These are phyloP conservation scores for Caenorhabditis auriculariae DNA, from an alignment of 2,888 invertebrate species.

Conservation along the genomic window DNA sequence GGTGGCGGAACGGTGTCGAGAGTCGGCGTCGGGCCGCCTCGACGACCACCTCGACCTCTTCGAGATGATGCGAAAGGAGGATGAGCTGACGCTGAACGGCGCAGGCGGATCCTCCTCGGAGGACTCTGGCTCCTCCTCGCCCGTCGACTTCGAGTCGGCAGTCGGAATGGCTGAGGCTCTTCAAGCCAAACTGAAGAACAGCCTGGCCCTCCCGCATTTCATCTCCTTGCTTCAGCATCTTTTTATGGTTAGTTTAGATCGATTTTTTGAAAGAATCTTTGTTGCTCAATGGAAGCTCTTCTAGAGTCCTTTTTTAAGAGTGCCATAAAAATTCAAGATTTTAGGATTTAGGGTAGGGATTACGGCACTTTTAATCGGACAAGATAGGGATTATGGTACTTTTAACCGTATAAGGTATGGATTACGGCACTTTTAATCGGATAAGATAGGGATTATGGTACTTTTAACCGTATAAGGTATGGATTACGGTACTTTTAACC, in stretches of 20 bases:
- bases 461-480: too few relatives aligned
- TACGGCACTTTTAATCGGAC: too few relatives aligned
- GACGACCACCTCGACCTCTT: slow-evolving; percentile 88
- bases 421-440: too few relatives aligned
- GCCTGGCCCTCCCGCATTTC: slow-evolving; percentile 88
- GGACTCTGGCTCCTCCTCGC: slow-evolving; percentile 49
- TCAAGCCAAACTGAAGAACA: slow-evolving; percentile 73
- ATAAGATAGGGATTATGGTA: too few relatives aligned
- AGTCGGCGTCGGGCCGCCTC: slow-evolving; percentile 45
- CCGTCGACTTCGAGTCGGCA: slow-evolving; percentile 72
- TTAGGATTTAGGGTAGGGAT: too few relatives aligned
- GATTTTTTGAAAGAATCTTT: too few relatives aligned
- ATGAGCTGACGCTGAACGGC: slow-evolving; percentile 88
- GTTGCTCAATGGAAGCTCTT: too few relatives aligned
- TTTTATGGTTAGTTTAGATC: slow-evolving; percentile 70
- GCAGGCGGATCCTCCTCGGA: slow-evolving; percentile 62
- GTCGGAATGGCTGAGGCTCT: slow-evolving; percentile 81
- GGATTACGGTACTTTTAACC: too few relatives aligned
- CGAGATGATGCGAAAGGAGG: slow-evolving; percentile 90
- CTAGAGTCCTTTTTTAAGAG: too few relatives aligned
- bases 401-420: too few relatives aligned
- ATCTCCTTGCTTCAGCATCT: slow-evolving; percentile 86
- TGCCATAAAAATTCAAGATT: too few relatives aligned
- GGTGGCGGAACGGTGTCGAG: slow-evolving; percentile 59
- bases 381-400: too few relatives aligned